Evolutionary conservation across 2,888 invertebrate genomes (phyloP), one percentile per base, ranked within the genome.

Genomic region (Chloroclysta siterata): DNA sequence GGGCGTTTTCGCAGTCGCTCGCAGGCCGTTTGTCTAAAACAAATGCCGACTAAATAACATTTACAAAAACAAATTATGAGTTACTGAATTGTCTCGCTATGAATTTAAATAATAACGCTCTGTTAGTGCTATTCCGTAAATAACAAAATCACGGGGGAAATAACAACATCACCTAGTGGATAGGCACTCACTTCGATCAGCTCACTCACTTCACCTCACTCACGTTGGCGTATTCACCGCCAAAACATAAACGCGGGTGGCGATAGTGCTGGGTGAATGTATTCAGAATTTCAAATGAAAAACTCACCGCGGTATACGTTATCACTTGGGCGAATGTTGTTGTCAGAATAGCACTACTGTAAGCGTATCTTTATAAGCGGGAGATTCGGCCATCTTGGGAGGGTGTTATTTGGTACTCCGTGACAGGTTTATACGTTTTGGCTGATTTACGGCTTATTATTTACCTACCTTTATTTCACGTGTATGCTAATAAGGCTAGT

Each of bases 21-120:
- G 59, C 69, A 74, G 66, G 53, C 72, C 58, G 72, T 73, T 78
- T 71, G 76, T 77, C 74, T 74, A 60, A 78, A 76, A 79, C 75
- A 80, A 80, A 81, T 77, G 75, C 68, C 36, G 11, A 39, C 61
- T 67, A 77, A 71, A 75, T 74, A 77, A 73, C 65, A 71, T 72
- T 74, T 69, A 78, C 73, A 76, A 78, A 79, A 80, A 77, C 73
- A 78, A 72, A 73, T 76, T 78, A 79, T 81, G 78, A 80, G 81
- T 80, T 77, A 78, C 72, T 66, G 72, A 66, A 72, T 74, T 67
- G 73, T 73, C 72, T 73, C 71, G 71, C 69, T 68, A 61, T 72
- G 79, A 85, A 83, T 81, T 81, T 78, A 74, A 83, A 81, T 72
- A 70, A 71, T 71, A 68, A 17, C 46, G 46, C 11, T 44, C 15